Percentiles rank a stretch among this genome's conserved stretches.
Evolutionary conservation across 2,113 vertebrate species (phyloP).

Genomic region (Scomber japonicus): DNA sequence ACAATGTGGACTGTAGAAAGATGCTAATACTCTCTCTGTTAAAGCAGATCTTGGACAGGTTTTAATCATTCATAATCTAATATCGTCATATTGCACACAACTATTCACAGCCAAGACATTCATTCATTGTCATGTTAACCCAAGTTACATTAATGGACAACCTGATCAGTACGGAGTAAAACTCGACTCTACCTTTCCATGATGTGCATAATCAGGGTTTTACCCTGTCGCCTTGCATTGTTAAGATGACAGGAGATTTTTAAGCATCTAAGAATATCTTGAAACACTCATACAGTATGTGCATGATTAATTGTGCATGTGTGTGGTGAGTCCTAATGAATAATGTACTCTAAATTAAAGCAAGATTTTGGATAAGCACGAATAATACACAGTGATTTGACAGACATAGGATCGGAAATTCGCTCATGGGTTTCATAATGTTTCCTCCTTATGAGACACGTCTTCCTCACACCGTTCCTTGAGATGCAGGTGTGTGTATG

Average conservation of each 20-base stretch:
- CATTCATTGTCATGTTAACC: constrained; percentile 3
- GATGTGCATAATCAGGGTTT: not conserved
- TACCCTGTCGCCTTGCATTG: not conserved
- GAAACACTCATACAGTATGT: not conserved
- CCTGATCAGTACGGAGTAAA: not conserved
- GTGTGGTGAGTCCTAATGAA: not conserved
- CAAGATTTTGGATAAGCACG: not conserved
- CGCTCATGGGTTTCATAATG: too few species aligned
- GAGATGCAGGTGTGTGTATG: constrained; percentile 21
- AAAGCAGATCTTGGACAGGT: too few species aligned
- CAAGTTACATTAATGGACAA: not conserved
- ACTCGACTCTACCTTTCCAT: not conserved
- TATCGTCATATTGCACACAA: too few species aligned
- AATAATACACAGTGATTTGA: not conserved
- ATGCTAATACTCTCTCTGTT: too few species aligned
- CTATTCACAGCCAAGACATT: not conserved
- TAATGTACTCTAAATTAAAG: too few species aligned
- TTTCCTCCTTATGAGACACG: not conserved
- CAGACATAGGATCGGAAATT: constrained; percentile 5
- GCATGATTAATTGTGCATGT: not conserved
- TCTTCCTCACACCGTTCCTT: not conserved
- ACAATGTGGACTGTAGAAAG: too few species aligned
- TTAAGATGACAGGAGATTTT: not conserved
- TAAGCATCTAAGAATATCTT: not conserved
- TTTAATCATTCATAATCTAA: too few species aligned